Conservation (phyloP, 1,140 invertebrate genomes). For the Orchesella cincta region DNA sequence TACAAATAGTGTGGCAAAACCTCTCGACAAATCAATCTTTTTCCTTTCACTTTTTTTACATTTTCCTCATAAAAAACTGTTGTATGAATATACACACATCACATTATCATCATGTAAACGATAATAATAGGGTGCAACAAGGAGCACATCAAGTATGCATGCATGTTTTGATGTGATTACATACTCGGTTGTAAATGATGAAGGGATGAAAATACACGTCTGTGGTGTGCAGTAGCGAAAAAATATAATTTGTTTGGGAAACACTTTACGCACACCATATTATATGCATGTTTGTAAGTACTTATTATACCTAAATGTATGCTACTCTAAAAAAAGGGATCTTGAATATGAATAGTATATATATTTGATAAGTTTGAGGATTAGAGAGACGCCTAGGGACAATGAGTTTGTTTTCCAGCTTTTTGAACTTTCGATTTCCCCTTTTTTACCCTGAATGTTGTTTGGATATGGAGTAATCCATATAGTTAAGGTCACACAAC, state of each 20-base stretch:
- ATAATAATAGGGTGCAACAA: slow-evolving; percentile 31
- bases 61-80: not conserved
- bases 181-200: not conserved
- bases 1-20: not conserved
- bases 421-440: slow-evolving; percentile 37
- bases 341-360: slow-evolving; percentile 1
- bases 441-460: slow-evolving; percentile 3
- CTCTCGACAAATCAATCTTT: slow-evolving; percentile 9
- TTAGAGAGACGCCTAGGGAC: slow-evolving; percentile 37
- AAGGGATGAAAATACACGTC: not conserved
- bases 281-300: not conserved
- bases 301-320: not conserved
- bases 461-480: not conserved
- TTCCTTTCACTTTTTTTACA: not conserved
- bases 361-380: slow-evolving; percentile 22
- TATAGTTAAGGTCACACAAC: slow-evolving; percentile 1
- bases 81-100: slow-evolving; percentile 34
- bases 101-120: not conserved
- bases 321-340: slow-evolving; percentile 6
- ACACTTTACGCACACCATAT: not conserved
- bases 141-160: slow-evolving; percentile 7
- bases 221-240: not conserved
- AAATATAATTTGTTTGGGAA: slow-evolving; percentile 3
- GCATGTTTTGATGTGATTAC: not conserved
- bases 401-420: slow-evolving; percentile 48